Base-by-base conservation (phyloP, 2,888 invertebrate species). In the Athalia rosae region DNA sequence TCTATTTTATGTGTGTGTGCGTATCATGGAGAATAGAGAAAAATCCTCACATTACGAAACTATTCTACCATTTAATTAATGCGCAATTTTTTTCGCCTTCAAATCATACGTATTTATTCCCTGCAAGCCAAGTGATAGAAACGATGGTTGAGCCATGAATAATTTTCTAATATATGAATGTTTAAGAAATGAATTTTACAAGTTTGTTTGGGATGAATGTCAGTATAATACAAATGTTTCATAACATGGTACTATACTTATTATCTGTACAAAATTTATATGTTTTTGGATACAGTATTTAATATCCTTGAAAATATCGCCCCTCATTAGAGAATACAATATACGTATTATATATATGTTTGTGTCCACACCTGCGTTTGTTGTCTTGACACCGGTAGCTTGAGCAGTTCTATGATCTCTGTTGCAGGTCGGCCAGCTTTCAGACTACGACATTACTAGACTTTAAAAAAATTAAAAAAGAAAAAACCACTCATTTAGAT, bases 371-470 rank as follows among this genome's bases (percentile, higher is more conserved):
- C 83, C 80, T 82, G 76, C 76, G 79, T 81, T 79, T 80, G 79
- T 71, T 79, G 28, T 28, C 81, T 81, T 77, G 80, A 84, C 84
- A 83, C 82, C 82, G 83, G 79, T 82, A 81, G 84, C 87, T 88
- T 89, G 88, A 89, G 89, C 87, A 86, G 84, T 87, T 85, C 85
- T 89, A 84, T 85, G 84, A 28, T 89, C 85, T 90, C 82, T 90
- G 90, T 90, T 90, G 83, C 90, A 90, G 90, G 90, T 90, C 90
- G 90, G 89, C 89, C 90, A 89, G 87, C 90, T 90, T 90, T 90
- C 89, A 90, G 90, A 90, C 90, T 90, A 87, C 90, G 90, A 90
- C 90, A 90, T 89, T 90, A 90, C 88, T 90, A 90, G 89, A 89
- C 87, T 87, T 87, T 83, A 84, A 84, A 84, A 85, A 84, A 83